phyloP scores from a whole-genome alignment of 53 echinoderm and acorn worm species.

The Luidia sarsii region DNA sequence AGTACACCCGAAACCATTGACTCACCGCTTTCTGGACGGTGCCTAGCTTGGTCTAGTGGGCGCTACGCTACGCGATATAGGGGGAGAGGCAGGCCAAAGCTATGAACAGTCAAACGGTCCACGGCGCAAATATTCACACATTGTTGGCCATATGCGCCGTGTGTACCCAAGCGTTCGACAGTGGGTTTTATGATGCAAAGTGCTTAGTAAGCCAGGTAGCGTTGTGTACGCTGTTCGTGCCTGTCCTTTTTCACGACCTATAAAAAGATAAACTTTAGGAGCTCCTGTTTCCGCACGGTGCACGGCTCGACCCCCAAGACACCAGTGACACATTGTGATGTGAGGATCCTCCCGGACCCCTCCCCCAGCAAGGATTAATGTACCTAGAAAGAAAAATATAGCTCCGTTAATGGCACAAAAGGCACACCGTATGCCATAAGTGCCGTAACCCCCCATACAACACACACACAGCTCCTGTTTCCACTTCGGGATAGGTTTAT shows the following conservation, averaged over 20 bases:
- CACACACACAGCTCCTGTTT: no score
- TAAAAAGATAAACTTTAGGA: neutral
- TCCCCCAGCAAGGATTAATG: no score
- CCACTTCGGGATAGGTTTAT: no score
- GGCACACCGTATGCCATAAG: no score
- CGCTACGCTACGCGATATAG: neutral
- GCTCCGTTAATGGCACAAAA: neutral
- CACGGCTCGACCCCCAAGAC: no score
- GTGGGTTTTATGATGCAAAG: slow-evolving; percentile 4
- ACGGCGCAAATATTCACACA: neutral
- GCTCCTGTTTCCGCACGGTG: neutral
- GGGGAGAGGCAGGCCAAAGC: neutral
- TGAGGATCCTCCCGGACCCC: no score
- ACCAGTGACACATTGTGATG: neutral
- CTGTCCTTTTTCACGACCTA: neutral
- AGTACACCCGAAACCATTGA: neutral
- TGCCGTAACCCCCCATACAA: no score
- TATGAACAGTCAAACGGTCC: neutral
- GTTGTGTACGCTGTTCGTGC: neutral
- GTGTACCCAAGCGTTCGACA: slow-evolving; percentile 2
- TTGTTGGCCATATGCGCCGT: neutral
- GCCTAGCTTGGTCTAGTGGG: neutral
- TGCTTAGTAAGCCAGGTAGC: no score
- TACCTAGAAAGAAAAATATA: neutral
- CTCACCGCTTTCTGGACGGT: neutral